Base-by-base conservation (phyloP, 2,113 vertebrate species). In the Osmerus eperlanus region DNA sequence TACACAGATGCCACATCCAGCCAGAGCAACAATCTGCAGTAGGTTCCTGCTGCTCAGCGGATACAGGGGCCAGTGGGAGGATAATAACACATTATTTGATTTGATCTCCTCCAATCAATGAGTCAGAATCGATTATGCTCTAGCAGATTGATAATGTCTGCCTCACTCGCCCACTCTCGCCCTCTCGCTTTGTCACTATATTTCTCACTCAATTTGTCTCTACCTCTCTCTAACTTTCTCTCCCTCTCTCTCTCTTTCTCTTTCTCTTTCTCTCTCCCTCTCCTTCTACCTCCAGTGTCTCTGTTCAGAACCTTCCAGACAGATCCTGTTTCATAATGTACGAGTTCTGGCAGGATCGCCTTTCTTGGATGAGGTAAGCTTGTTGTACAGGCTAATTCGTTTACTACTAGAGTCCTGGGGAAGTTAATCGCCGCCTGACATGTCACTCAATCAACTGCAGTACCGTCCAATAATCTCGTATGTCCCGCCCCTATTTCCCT, bases 281-380 rank as follows among this genome's bases (percentile, higher is more conserved):
- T 74, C 32, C 4, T 1, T 59, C 47, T 80, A 18, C 23, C 6
- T 54, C 1, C 90, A 97, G 95, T 5, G 92, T 97, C 80, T 96
- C 95, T 1, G 83, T 94, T 83, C 95, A 95, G 91, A 96, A 95
- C 91, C 89, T 94, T 85, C 85, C 84, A 0, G 93, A 92, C 58
- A 93, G 93, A 75, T 88, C 89, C 77, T 94, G 93, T 89, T 97
- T 95, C 88, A 94, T 94, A 85, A 91, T 98, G 4, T 96, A 96
- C 19, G 95, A 98, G 88, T 96, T 97, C 89, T 98, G 96, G 96
- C 92, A 91, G 88, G 94, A 97, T 7, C 94, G 94, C 68, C 85
- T 94, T 76, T 95, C 97, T n/a, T 98, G 97, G 97, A 96, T 94
- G 89, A 96, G 95, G 96, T 98, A 85, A 71, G 72, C 13, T 62